Percentiles rank a stretch among this genome's conserved stretches.
phyloP scores from a whole-genome alignment of 2,797 vertebrate species.

The Geotria australis region DNA sequence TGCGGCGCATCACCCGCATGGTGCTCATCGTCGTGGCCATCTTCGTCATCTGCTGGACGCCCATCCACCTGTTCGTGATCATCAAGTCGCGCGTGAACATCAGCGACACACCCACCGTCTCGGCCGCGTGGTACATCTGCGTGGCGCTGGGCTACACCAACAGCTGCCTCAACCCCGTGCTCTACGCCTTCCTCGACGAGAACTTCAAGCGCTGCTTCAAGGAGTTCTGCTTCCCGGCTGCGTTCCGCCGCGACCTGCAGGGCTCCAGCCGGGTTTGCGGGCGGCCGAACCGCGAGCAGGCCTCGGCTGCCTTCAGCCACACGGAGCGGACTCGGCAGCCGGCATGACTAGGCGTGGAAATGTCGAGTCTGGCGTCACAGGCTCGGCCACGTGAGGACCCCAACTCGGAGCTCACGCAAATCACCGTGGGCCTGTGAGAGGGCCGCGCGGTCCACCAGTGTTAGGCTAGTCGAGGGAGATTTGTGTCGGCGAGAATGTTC shows the following conservation, averaged over 20 bases:
- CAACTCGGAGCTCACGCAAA: constrained; percentile 35
- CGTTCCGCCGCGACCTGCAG: constrained; percentile 50
- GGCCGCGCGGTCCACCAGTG: too few species aligned
- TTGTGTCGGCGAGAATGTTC: too few species aligned
- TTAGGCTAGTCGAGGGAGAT: too few species aligned
- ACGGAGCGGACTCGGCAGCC: constrained; percentile 65
- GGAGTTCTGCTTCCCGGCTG: constrained; percentile 72
- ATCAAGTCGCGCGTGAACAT: constrained; percentile 65
- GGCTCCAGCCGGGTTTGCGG: constrained; percentile 41
- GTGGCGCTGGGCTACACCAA: constrained; percentile 91
- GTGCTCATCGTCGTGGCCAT: constrained; percentile 86
- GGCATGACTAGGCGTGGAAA: constrained; percentile 83
- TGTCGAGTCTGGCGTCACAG: constrained; percentile 31
- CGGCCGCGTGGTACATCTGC: constrained; percentile 94
- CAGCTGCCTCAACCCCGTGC: constrained; percentile 77
- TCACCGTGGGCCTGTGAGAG: constrained; percentile 22
- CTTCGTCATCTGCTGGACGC: constrained; percentile 95
- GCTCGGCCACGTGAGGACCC: constrained; percentile 20
- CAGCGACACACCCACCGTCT: constrained; percentile 60
- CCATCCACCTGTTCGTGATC: constrained; percentile 92
- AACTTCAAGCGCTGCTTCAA: constrained; percentile 97
- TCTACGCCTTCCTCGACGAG: constrained; percentile 91
- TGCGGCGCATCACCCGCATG: constrained; percentile 86
- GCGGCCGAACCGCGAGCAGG: constrained; percentile 35
- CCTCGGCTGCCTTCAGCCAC: constrained; percentile 41